These are phyloP conservation scores for Serinus canaria DNA, from an alignment of 2,113 vertebrate genomes.

Conservation along the genomic window DNA sequence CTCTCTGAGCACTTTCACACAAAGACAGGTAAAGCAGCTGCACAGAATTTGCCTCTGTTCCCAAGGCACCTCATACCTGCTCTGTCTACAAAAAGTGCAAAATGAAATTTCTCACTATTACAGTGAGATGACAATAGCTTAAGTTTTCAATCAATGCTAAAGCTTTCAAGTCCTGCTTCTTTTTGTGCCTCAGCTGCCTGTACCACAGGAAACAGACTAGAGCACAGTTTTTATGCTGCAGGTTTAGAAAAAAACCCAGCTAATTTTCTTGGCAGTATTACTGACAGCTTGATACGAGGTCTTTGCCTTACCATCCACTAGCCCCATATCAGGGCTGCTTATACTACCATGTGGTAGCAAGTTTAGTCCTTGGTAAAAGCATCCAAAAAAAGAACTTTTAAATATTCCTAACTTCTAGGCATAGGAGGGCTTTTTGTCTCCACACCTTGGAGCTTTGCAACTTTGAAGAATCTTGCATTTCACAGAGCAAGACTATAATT, in stretches of 20 bases:
- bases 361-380: background rate
- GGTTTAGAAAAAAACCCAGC: background rate
- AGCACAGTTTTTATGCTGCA: background rate
- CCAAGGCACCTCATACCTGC: background rate
- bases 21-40: background rate
- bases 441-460: background rate
- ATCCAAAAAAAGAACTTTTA: background rate
- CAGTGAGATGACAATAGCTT: background rate
- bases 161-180: background rate
- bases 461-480: constrained; percentile 4
- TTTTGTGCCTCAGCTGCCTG: background rate
- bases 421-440: background rate
- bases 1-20: background rate
- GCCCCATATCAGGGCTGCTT: background rate
- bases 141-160: background rate
- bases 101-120: background rate
- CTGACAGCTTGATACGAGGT: background rate
- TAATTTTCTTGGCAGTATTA: background rate
- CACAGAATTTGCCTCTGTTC: background rate
- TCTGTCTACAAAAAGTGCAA: background rate
- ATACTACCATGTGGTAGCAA: background rate
- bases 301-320: background rate
- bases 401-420: background rate
- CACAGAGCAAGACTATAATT: background rate
- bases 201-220: background rate